Evolutionary conservation across 1,140 invertebrate genomes (phyloP).

Genomic region (Atta colombica): DNA sequence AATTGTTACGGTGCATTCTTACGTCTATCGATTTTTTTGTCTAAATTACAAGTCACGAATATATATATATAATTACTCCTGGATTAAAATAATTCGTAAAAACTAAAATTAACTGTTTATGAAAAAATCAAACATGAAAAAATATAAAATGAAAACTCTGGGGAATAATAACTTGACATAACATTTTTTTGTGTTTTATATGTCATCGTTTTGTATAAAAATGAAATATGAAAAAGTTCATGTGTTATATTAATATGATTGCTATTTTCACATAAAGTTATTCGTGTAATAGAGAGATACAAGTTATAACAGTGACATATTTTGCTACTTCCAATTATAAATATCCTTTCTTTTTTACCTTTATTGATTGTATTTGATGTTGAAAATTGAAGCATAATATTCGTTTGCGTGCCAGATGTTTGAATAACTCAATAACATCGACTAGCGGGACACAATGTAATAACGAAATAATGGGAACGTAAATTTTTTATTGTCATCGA

Average conservation of each 20-base stretch:
- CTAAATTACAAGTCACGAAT: neutral
- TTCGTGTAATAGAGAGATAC: neutral
- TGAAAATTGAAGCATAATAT: conserved; percentile 24
- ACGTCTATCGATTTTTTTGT: neutral
- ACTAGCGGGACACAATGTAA: conserved; percentile 27
- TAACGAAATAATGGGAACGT: conserved; percentile 40
- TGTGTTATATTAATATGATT: neutral
- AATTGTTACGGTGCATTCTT: no score
- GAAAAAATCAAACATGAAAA: neutral
- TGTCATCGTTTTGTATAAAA: neutral
- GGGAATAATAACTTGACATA: neutral
- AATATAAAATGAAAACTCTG: neutral
- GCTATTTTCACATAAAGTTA: neutral
- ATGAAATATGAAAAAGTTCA: neutral
- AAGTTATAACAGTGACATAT: neutral
- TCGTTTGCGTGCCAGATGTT: conserved; percentile 20
- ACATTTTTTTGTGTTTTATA: neutral
- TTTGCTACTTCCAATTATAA: neutral
- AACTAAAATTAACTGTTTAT: neutral
- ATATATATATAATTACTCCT: neutral
- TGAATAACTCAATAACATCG: conserved; percentile 19
- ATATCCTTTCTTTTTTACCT: neutral
- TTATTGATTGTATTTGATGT: conserved; percentile 1
- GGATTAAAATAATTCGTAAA: neutral
- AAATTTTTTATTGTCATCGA: conserved; percentile 51